phyloP scores from a whole-genome alignment of 1,140 invertebrate genomes.

The Camponotus pennsylvanicus region DNA sequence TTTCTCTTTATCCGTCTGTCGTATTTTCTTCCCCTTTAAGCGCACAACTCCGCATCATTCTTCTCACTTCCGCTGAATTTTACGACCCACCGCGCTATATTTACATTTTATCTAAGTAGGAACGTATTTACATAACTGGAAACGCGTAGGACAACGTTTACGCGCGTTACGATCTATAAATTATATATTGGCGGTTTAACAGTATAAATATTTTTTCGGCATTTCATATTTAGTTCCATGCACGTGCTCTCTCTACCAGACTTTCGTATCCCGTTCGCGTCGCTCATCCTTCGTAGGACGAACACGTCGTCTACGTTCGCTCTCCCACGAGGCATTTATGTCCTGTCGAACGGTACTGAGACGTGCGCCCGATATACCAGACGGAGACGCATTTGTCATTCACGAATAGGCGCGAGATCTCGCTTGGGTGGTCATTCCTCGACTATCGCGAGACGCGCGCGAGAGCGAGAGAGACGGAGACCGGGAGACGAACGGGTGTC shows the following conservation, averaged over 20 bases:
- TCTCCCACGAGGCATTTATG: constrained; percentile 43
- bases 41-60: constrained; percentile 30
- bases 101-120: constrained; percentile 46
- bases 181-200: constrained; percentile 45
- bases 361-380: constrained; percentile 60
- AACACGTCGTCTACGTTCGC: constrained; percentile 27
- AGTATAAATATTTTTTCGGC: constrained; percentile 12
- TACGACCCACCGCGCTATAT: constrained; percentile 53
- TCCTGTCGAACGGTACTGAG: constrained; percentile 46
- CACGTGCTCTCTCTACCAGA: neutral
- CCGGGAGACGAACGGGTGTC: constrained; percentile 60
- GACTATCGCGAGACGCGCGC: constrained; percentile 15
- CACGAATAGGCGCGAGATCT: constrained; percentile 72
- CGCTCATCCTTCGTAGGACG: constrained; percentile 46
- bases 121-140: constrained; percentile 22
- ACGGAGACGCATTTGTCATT: constrained; percentile 76
- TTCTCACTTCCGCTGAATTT: constrained; percentile 41
- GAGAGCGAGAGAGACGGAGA: constrained; percentile 47
- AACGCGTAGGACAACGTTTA: constrained; percentile 28
- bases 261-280: constrained; percentile 17
- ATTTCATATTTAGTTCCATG: neutral
- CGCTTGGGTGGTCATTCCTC: constrained; percentile 75
- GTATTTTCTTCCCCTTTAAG: neutral
- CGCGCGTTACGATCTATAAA: constrained; percentile 1
- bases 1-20: neutral